Base-by-base conservation (phyloP, 2,888 invertebrate species). In the Limnephilus lunatus region DNA sequence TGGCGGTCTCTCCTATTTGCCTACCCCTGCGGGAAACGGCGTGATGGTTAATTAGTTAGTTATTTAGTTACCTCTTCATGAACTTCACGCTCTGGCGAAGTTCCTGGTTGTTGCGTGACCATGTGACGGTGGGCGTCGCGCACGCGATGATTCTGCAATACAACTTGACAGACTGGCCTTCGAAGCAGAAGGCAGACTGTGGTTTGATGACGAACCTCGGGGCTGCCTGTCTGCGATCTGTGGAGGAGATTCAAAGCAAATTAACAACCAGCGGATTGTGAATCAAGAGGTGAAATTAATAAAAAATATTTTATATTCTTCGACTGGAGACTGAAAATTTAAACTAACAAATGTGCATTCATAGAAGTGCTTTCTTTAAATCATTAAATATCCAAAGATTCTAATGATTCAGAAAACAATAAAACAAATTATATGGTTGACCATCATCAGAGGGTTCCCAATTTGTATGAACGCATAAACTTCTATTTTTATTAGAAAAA, bases 191-290 rank as follows among this genome's bases (percentile, higher is more conserved):
- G 94, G 99, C 99, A 92, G 98, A 99, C 94, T 98, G 98, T 12
- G 99, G 99, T 95, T 98, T 98, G 95, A 99, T 99, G 94, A 99
- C 99, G 96, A 99, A 99, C 95, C 99, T 97, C 11, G 99, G 99
- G 86, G 99, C 99, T 35, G 99, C 99, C 96, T 99, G 99, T 94
- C 99, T 97, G 83, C 99, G 98, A 96, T 99, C 99, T 98, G 87
- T 87, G n/a, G n/a, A 68, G 9, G 25, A 25, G 68, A 68, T 68
- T 68, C 25, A 9, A 25, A 68, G 2, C 9, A 25, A 7, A 9
- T 68, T 68, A 68, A 9, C 19, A 68, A 19, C 1, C 25, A 19
- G 25, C 25, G 19, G 68, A 5, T 25, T 25, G 19, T 68, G 5
- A 68, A 68, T 19, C 15, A 53, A 53, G 19, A 53, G 53, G 15